Evolutionary conservation across 2,113 vertebrate genomes (phyloP).

Genomic region (Bos taurus): DNA sequence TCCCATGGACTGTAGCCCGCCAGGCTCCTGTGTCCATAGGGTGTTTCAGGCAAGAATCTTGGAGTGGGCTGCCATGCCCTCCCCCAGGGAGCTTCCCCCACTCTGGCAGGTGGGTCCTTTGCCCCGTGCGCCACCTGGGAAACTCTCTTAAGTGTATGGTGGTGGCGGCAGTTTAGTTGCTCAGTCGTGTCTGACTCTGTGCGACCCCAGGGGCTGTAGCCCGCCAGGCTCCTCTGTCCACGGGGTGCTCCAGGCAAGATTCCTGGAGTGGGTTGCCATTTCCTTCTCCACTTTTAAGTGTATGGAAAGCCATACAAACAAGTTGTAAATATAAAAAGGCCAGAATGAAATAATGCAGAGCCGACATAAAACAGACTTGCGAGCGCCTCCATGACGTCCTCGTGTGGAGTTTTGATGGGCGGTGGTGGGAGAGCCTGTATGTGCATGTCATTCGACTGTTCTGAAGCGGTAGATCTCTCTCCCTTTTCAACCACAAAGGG

Average conservation of each 20-base stretch:
- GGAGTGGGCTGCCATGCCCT: background rate
- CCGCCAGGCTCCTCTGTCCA: background rate
- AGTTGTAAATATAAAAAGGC: no score
- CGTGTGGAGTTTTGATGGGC: background rate
- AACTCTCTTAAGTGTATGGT: background rate
- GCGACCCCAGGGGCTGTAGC: background rate
- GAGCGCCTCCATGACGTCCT: rapidly evolving
- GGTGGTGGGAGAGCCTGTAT: rapidly evolving
- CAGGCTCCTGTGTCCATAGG: background rate
- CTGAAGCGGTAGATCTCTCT: background rate
- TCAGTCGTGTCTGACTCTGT: background rate
- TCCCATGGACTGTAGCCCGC: rapidly evolving
- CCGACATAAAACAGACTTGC: background rate
- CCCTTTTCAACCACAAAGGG: background rate
- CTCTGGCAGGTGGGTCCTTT: background rate
- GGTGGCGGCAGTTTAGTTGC: rapidly evolving
- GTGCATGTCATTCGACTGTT: background rate
- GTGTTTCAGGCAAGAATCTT: background rate
- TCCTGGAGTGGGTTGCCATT: background rate
- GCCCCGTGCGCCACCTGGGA: background rate
- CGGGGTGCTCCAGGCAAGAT: background rate
- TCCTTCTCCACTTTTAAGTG: background rate
- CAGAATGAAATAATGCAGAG: no score
- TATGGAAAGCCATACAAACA: no score
- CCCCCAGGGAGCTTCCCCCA: background rate